Evolutionary conservation across 2,888 invertebrate genomes (phyloP).

Genomic region (Tryphoninae sp.): DNA sequence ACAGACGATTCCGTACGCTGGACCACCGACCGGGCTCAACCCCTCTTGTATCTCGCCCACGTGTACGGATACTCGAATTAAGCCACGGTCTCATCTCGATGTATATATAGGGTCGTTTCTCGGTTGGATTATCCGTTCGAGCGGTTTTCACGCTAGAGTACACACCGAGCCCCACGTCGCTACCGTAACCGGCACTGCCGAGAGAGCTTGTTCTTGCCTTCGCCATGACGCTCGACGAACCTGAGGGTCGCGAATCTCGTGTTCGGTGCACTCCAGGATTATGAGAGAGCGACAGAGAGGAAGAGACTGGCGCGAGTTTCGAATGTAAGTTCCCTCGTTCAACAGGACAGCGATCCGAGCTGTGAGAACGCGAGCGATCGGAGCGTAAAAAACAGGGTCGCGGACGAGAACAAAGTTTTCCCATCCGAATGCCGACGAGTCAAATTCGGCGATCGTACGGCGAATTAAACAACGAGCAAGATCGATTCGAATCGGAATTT

Average conservation of each 20-base stretch:
- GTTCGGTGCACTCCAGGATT: constrained; percentile 38
- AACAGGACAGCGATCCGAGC: neutral
- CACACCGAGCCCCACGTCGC: constrained; percentile 27
- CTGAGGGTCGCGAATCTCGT: constrained; percentile 27
- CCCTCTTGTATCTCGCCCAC: neutral
- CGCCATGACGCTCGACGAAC: constrained; percentile 40
- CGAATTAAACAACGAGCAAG: too few relatives aligned
- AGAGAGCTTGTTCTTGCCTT: constrained; percentile 8
- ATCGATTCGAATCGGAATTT: too few relatives aligned
- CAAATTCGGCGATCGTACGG: neutral
- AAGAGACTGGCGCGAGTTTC: neutral
- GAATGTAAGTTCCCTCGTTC: constrained; percentile 38
- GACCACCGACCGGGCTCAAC: neutral
- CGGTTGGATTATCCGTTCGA: constrained; percentile 48
- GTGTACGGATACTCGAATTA: constrained; percentile 43
- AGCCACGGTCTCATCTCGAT: constrained; percentile 24
- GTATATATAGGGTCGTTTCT: constrained; percentile 49
- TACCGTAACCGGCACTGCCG: neutral
- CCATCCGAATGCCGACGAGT: neutral
- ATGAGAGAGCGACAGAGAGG: constrained; percentile 15
- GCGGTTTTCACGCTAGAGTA: constrained; percentile 50
- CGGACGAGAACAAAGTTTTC: constrained; percentile 18
- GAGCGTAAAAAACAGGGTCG: constrained; percentile 6
- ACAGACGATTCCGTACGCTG: constrained; percentile 28
- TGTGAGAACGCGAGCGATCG: neutral